Base-by-base conservation (phyloP, 1,140 invertebrate genomes). In the Amyelois transitella region DNA sequence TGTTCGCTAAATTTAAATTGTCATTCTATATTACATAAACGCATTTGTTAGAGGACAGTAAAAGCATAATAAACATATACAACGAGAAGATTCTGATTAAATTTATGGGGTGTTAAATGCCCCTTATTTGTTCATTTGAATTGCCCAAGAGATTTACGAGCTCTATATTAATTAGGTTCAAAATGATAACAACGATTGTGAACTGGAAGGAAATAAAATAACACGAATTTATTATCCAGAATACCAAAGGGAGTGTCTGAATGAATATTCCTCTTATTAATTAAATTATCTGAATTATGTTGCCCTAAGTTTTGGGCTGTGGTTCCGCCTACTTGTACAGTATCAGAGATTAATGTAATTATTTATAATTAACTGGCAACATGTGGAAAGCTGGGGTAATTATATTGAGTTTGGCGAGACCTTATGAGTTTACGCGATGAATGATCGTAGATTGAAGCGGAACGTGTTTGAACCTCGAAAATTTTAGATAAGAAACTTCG, bases 71-170 rank as follows among this genome's bases (percentile, higher is more conserved):
- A 48, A 48, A 48, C 19, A 48, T 48, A 17, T 6, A 21, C 38
- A 28, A 20, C 17, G 25, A 45, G 52, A 48, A 43, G 47, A 25
- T 49, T 17, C 24, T 18, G 49, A 53, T 51, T 47, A 47, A 64
- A 64, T 64, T 60, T 57, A 64, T 56, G 47, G 47, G 54, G 58
- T 60, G 62, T 54, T 62, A 62, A 66, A 50, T 38, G 48, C 59
- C n/a, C 51, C 56, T 55, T 57, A 59, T 54, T 59, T 48, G 55
- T 58, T 58, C n/a, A 32, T 58, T 58, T 47, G 38, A 58, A 58
- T 58, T 47, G 43, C 55, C 55, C 25, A 10, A 19, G 25, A 58
- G 55, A 58, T 58, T 58, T 58, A 58, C 43, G 50, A 18, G 43
- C 48, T 24, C 28, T 24, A 47, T 54, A 38, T 55, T 51, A 54